phyloP scores from a whole-genome alignment of 2,888 invertebrate species.

The Caenorhabditis japonica region DNA sequence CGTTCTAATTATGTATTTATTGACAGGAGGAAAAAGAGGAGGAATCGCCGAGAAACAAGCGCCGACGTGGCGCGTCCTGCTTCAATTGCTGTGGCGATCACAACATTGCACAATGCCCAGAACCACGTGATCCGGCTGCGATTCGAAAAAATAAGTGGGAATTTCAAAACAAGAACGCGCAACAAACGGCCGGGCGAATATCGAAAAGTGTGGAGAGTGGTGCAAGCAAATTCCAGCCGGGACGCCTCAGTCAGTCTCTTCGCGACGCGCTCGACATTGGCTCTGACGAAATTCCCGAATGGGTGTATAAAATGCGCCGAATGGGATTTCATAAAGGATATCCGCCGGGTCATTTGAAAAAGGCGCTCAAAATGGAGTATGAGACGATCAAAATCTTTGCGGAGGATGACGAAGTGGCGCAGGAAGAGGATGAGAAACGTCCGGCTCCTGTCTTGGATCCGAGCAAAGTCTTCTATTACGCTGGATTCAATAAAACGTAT shows the following conservation, averaged over 20 bases:
- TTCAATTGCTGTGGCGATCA: constrained; percentile 90
- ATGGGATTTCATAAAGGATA: constrained; percentile 83
- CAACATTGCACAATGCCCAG: constrained; percentile 84
- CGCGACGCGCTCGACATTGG: constrained; percentile 79
- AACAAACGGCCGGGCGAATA: constrained; percentile 10
- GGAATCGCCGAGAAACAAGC: constrained; percentile 1
- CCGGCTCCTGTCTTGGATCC: constrained; percentile 43
- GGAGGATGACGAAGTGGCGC: not conserved
- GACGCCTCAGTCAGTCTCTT: constrained; percentile 38
- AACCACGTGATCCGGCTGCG: constrained; percentile 83
- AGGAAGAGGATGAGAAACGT: constrained; percentile 3
- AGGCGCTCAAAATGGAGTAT: constrained; percentile 76
- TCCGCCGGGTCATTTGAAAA: constrained; percentile 94
- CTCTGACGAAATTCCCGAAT: constrained; percentile 85
- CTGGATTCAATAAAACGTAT: constrained; percentile 61
- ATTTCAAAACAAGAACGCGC: not conserved
- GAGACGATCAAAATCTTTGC: constrained; percentile 23
- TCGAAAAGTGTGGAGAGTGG: constrained; percentile 7
- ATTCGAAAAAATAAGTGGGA: constrained; percentile 79
- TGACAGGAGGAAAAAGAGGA: not conserved
- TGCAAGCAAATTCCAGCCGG: constrained; percentile 46
- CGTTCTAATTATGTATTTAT: too few species aligned
- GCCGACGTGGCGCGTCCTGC: constrained; percentile 79
- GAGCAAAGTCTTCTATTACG: constrained; percentile 36
- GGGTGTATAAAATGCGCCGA: constrained; percentile 88